Conservation (phyloP, 2,888 invertebrate genomes). For the Crepidodera aurea region DNA sequence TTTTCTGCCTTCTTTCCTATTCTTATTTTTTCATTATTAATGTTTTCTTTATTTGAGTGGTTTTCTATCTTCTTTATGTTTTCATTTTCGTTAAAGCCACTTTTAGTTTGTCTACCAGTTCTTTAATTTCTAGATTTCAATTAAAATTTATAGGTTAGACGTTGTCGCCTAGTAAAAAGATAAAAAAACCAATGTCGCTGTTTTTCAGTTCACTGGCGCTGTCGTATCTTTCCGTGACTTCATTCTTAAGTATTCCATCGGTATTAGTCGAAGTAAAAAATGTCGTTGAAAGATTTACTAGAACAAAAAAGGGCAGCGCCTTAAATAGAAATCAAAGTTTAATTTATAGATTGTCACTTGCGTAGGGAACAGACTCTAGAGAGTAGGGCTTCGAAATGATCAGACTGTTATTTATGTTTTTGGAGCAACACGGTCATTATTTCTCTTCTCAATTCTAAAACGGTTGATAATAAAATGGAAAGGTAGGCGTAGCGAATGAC, state of each 20-base stretch:
- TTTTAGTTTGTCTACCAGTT: no score
- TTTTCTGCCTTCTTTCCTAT: no score
- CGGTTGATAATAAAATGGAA: not conserved
- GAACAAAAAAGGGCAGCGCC: not conserved
- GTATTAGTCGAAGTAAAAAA: not conserved
- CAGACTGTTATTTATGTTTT: constrained; percentile 7
- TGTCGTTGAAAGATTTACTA: not conserved
- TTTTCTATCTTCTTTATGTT: no score
- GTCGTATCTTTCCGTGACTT: not conserved
- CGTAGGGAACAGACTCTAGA: constrained; percentile 7
- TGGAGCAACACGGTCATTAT: not conserved
- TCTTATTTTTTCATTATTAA: no score
- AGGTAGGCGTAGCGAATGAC: not conserved
- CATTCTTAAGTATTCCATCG: not conserved
- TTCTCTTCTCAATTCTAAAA: not conserved
- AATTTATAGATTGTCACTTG: constrained; percentile 7
- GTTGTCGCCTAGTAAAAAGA: no score
- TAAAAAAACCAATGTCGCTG: no score
- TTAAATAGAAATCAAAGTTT: constrained; percentile 13
- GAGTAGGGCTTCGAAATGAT: constrained; percentile 2
- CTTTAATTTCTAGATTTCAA: no score
- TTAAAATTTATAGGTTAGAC: no score
- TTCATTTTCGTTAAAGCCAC: no score
- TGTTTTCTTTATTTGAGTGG: no score
- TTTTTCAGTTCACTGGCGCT: no score